These are phyloP conservation scores for Enteromius unitaeniatus DNA, from an alignment of 2,797 vertebrate species.

Conservation along the genomic window DNA sequence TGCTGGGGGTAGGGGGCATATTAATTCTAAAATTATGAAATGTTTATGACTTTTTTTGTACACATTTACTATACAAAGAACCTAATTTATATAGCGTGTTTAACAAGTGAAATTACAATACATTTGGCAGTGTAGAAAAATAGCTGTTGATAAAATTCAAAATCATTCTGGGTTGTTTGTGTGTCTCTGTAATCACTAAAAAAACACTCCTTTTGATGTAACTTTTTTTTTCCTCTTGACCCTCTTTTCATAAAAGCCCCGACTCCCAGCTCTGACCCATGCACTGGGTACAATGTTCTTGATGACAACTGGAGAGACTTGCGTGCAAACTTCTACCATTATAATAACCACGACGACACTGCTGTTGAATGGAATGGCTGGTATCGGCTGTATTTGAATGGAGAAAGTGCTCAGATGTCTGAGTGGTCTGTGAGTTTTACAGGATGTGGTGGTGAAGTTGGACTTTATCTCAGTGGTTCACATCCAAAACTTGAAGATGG, in stretches of 20 bases:
- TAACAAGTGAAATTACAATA: too few relatives aligned
- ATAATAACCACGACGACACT: neutral
- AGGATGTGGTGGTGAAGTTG: slow-evolving; percentile 24
- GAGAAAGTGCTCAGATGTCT: slow-evolving; percentile 38
- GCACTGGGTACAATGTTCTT: slow-evolving; percentile 5
- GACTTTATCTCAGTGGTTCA: slow-evolving; percentile 27
- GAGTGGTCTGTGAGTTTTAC: slow-evolving; percentile 33
- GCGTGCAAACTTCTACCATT: neutral
- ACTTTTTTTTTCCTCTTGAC: neutral
- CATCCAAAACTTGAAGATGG: slow-evolving; percentile 35
- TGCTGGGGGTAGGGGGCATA: too few relatives aligned
- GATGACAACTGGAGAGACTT: slow-evolving; percentile 28
- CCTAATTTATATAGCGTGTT: too few relatives aligned
- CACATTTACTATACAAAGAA: too few relatives aligned
- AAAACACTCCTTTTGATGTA: too few relatives aligned
- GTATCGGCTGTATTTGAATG: neutral
- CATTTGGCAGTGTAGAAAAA: too few relatives aligned
- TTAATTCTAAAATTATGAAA: too few relatives aligned
- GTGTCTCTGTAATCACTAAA: too few relatives aligned
- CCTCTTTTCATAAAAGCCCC: neutral
- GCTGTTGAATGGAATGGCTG: slow-evolving; percentile 18
- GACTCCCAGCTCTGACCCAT: slow-evolving; percentile 22
- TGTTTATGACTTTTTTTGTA: too few relatives aligned
- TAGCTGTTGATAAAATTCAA: too few relatives aligned
- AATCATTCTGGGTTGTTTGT: too few relatives aligned